Conservation (phyloP, 1,140 invertebrate genomes). For the Ips typographus region DNA sequence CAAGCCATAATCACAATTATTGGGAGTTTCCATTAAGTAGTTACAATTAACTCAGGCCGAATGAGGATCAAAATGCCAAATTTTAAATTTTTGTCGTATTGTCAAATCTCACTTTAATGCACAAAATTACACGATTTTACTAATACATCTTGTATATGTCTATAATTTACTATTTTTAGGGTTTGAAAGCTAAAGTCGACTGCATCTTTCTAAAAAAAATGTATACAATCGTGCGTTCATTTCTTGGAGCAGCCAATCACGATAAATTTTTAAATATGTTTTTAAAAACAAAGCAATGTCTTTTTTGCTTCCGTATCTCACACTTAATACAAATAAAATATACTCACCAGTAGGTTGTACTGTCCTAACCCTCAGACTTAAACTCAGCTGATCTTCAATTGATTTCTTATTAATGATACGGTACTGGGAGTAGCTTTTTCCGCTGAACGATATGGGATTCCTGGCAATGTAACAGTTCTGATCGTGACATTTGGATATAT, state of each 20-base stretch:
- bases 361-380: slow-evolving; percentile 81
- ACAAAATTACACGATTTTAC: too few species aligned
- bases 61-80: too few species aligned
- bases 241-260: background rate
- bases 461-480: slow-evolving; percentile 66
- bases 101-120: too few species aligned
- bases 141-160: too few species aligned
- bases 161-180: too few species aligned
- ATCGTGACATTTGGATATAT: slow-evolving; percentile 65
- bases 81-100: too few species aligned
- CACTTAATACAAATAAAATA: background rate
- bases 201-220: too few species aligned
- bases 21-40: too few species aligned
- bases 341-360: slow-evolving; percentile 67
- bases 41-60: too few species aligned
- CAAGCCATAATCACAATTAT: too few species aligned
- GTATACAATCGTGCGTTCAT: background rate
- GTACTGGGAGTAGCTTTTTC: slow-evolving; percentile 83
- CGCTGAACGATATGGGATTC: slow-evolving; percentile 78
- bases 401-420: slow-evolving; percentile 69
- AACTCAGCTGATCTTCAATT: slow-evolving; percentile 78
- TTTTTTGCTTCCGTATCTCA: background rate
- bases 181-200: too few species aligned
- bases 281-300: too few species aligned
- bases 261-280: background rate